Base-by-base conservation (phyloP, 2,888 invertebrate species). In the Pollenia griseotomentosa region DNA sequence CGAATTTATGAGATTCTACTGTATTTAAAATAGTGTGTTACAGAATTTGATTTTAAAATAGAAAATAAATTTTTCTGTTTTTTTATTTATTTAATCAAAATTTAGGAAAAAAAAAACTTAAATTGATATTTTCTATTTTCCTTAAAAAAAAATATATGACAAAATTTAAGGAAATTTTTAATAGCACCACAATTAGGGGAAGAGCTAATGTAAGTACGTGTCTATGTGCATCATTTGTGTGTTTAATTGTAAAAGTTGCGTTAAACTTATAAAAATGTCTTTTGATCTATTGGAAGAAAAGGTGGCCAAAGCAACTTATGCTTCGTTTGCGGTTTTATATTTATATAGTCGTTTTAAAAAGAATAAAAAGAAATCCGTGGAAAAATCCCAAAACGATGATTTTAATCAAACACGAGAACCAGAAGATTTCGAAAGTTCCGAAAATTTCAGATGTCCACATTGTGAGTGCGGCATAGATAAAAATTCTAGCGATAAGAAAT, bases 251-350 rank as follows among this genome's bases (percentile, higher is more conserved):
- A 33, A 53, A 19, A 5, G 2, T 16, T 19, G 10, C 5, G 14
- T 40, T 10, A 1, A 19, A 19, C 12, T 14, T 14, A 59, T 14
- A 33, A 59, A 14, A 33, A 33, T 33, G 5, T 4, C 5, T 23
- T 53, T 57, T 2, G 14, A 23, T 55, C 0, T 16, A 3, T 23
- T 12, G 40, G 3, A 1, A 44, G 23, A 42, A 7, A 3, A 91
- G 91, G 89, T 90, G 51, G 90, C 91, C 88, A 91, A 91, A 86
- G 91, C 88, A 63, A 91, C 91, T 6, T 91, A 89, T 83, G 91
- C 89, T 48, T 89, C 91, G 1, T 71, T 91, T 68, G 91, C 91
- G 1, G 82, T 90, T 16, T 81, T 91, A 53, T 91, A 90, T 77
- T 73, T 91, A 23, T 48, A 90, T 75, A 86, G 89, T 10, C 91